Conservation (phyloP, 2,113 vertebrate genomes). For the Zosterops pallidus region DNA sequence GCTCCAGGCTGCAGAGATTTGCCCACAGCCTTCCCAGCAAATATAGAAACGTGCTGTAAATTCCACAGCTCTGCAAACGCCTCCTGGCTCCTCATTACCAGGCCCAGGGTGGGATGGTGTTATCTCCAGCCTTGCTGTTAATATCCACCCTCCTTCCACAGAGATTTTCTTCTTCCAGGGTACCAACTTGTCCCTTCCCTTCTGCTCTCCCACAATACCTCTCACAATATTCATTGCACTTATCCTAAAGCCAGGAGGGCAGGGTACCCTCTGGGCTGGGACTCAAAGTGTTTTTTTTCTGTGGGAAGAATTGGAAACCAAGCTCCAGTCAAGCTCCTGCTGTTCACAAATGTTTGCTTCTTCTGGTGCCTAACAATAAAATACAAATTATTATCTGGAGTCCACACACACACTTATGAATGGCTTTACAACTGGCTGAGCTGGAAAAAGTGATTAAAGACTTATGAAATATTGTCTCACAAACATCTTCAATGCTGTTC, state of each 20-base stretch:
- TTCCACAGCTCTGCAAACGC: neutral
- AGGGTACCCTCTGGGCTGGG: neutral
- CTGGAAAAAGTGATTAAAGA: neutral
- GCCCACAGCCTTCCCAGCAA: neutral
- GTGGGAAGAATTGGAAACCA: neutral
- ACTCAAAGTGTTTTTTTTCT: neutral
- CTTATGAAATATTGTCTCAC: neutral
- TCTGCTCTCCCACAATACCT: rapidly evolving
- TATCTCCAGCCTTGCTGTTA: neutral
- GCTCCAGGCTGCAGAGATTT: neutral
- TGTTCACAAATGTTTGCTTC: neutral
- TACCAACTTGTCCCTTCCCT: rapidly evolving
- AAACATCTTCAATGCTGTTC: neutral
- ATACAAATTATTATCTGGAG: neutral
- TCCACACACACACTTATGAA: neutral
- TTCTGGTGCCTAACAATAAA: neutral
- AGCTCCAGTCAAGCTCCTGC: neutral
- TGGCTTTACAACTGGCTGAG: neutral
- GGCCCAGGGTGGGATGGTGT: neutral
- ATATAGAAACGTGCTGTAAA: neutral
- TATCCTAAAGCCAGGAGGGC: neutral
- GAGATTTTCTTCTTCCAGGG: neutral
- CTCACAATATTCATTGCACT: neutral
- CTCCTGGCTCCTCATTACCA: neutral
- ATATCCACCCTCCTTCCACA: neutral